phyloP scores from a whole-genome alignment of 2,888 invertebrate species.

The Halictus quadricinctus region DNA sequence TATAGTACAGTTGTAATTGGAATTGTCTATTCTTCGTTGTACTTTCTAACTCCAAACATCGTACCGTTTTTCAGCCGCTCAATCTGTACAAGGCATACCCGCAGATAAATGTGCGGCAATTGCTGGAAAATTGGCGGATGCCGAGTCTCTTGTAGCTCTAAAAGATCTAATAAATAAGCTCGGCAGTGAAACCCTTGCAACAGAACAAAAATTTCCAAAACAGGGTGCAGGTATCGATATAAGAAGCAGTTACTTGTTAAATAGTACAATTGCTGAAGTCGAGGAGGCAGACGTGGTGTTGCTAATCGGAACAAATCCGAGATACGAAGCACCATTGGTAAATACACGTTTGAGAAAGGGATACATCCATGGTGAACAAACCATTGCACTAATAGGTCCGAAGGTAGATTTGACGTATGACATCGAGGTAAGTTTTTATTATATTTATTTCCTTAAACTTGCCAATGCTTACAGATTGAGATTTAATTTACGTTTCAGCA shows the following conservation, averaged over 20 bases:
- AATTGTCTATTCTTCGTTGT: background rate
- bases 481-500: conserved; percentile 84
- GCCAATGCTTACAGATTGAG: conserved; percentile 22
- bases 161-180: conserved; percentile 96
- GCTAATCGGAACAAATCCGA: conserved; percentile 97
- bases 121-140: conserved; percentile 95
- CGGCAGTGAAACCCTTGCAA: conserved; percentile 93
- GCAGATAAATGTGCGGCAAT: conserved; percentile 91
- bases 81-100: conserved; percentile 87
- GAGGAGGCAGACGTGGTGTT: conserved; percentile 97
- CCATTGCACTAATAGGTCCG: conserved; percentile 94
- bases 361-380: conserved; percentile 95
- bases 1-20: background rate
- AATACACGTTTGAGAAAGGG: conserved; percentile 98
- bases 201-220: conserved; percentile 95
- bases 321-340: conserved; percentile 97
- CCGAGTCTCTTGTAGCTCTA: conserved; percentile 93
- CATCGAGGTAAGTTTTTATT: conserved; percentile 86
- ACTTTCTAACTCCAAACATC: background rate
- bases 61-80: conserved; percentile 83
- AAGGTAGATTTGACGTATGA: conserved; percentile 96
- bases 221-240: conserved; percentile 92
- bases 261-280: conserved; percentile 93
- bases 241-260: conserved; percentile 95
- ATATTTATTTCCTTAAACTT: background rate